Percentiles rank a stretch among this genome's conserved stretches.
Evolutionary conservation across 2,113 vertebrate species (phyloP).

Genomic region (Orientallactaga bullata): DNA sequence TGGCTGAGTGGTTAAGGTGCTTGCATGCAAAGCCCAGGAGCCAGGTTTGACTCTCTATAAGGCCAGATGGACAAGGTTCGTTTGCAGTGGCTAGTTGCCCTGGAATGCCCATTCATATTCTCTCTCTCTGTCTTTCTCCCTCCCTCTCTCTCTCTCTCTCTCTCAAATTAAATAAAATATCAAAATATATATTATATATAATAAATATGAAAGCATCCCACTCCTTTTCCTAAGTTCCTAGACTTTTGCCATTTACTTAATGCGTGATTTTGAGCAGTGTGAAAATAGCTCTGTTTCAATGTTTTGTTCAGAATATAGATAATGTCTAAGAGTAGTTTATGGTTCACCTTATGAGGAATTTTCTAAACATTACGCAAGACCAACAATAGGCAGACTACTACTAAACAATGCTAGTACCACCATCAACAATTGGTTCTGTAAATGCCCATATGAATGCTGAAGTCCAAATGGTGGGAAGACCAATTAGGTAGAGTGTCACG

Average conservation of each 20-base stretch:
- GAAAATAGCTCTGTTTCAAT: not conserved
- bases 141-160: too few relatives aligned
- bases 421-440: not conserved
- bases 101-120: too few relatives aligned
- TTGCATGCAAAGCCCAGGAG: too few relatives aligned
- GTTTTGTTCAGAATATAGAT: slow-evolving; percentile 31
- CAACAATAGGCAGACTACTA: not conserved
- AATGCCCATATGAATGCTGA: not conserved
- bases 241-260: not conserved
- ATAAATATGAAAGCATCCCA: not conserved
- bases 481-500: too few relatives aligned
- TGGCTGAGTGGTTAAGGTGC: too few relatives aligned
- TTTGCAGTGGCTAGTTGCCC: too few relatives aligned
- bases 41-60: too few relatives aligned
- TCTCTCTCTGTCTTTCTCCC: too few relatives aligned
- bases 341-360: not conserved
- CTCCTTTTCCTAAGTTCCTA: not conserved
- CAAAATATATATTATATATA: too few relatives aligned
- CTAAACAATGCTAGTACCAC: not conserved
- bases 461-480: too few relatives aligned
- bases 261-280: not conserved
- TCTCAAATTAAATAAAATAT: too few relatives aligned
- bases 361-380: slow-evolving; percentile 7
- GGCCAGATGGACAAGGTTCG: too few relatives aligned
- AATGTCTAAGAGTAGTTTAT: not conserved